These are phyloP conservation scores for Aquatica leii DNA, from an alignment of 2,888 invertebrate genomes.

Conservation along the genomic window DNA sequence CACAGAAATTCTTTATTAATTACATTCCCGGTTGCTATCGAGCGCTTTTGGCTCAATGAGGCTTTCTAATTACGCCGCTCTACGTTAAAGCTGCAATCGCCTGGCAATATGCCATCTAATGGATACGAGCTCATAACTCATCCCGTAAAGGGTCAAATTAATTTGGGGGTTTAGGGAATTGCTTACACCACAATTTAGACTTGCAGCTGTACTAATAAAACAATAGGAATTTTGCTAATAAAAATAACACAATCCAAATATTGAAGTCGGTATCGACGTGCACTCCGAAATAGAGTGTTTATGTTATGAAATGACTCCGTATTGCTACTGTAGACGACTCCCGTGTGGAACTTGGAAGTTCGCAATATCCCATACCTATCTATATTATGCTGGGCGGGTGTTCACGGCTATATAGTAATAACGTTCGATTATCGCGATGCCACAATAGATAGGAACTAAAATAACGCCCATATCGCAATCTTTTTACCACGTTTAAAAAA, in stretches of 20 bases:
- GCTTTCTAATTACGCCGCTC: conserved; percentile 55
- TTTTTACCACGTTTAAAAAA: conserved; percentile 8
- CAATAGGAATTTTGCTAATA: conserved; percentile 36
- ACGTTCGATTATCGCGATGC: conserved; percentile 28
- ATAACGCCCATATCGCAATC: conserved; percentile 1
- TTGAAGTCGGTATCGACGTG: conserved; percentile 26
- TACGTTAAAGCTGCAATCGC: conserved; percentile 54
- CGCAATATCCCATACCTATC: conserved; percentile 32
- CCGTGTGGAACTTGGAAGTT: conserved; percentile 32
- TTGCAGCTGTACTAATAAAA: conserved; percentile 39
- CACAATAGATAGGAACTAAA: conserved; percentile 9
- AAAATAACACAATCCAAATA: conserved; percentile 36
- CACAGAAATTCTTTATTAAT: conserved; percentile 58
- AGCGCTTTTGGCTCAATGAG: conserved; percentile 47
- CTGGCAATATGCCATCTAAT: conserved; percentile 60
- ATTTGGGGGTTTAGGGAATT: conserved; percentile 54
- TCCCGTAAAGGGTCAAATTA: conserved; percentile 58
- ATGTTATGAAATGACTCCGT: conserved; percentile 35
- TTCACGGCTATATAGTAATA: conserved; percentile 23
- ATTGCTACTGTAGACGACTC: conserved; percentile 31
- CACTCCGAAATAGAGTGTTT: conserved; percentile 33
- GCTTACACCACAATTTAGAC: conserved; percentile 43
- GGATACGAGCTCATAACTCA: conserved; percentile 57
- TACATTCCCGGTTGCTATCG: conserved; percentile 53
- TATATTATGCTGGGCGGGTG: conserved; percentile 29